These are phyloP conservation scores for Bemisia tabaci DNA, from an alignment of 1,140 invertebrate genomes.

Conservation along the genomic window DNA sequence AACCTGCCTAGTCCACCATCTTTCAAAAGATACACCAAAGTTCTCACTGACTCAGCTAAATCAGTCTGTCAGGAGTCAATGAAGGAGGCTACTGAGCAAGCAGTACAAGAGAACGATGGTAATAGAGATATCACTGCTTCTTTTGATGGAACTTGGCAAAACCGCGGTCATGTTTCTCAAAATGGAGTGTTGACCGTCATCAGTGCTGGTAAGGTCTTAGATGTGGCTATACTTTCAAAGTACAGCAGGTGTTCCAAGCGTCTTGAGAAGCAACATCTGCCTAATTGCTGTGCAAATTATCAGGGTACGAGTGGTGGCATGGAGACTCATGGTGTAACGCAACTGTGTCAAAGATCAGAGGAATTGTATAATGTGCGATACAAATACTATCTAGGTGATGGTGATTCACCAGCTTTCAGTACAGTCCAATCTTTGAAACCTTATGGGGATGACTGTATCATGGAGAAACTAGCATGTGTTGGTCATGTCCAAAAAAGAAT, in stretches of 20 bases:
- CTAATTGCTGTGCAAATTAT: slow-evolving; percentile 19
- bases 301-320: slow-evolving; percentile 19
- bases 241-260: slow-evolving; percentile 13
- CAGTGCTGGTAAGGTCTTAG: slow-evolving; percentile 16
- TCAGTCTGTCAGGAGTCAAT: slow-evolving; percentile 5
- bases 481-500: slow-evolving; percentile 17
- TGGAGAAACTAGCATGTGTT: slow-evolving; percentile 15
- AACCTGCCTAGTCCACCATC: slow-evolving; percentile 4
- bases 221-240: slow-evolving; percentile 16
- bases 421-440: slow-evolving; percentile 8
- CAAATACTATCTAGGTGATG: slow-evolving; percentile 20
- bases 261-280: neutral
- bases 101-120: slow-evolving; percentile 8
- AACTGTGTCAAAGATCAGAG: slow-evolving; percentile 15
- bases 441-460: slow-evolving; percentile 9
- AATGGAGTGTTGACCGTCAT: slow-evolving; percentile 15
- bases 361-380: slow-evolving; percentile 16
- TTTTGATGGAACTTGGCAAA: slow-evolving; percentile 19
- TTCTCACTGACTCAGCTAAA: neutral
- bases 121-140: slow-evolving; percentile 11
- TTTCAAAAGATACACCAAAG: neutral
- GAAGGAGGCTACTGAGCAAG: slow-evolving; percentile 3
- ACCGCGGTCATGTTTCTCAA: slow-evolving; percentile 14
- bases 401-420: slow-evolving; percentile 16
- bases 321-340: slow-evolving; percentile 15